Percentiles rank a stretch among this genome's conserved stretches.
phyloP scores from a whole-genome alignment of 1,140 invertebrate genomes.

The Drosophila sturtevanti region DNA sequence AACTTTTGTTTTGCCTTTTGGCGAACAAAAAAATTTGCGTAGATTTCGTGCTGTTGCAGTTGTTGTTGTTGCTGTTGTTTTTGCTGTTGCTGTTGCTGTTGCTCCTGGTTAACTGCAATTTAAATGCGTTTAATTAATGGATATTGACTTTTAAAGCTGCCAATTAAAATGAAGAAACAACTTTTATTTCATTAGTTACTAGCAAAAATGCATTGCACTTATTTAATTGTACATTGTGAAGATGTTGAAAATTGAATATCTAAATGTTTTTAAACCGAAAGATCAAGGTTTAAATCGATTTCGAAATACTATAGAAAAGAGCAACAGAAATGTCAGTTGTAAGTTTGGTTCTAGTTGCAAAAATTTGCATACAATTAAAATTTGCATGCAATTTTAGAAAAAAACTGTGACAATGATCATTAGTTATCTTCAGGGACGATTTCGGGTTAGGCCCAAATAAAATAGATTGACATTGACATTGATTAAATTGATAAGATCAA shows the following conservation, averaged over 20 bases:
- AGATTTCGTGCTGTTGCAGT: too few species aligned
- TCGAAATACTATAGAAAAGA: background rate
- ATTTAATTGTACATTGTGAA: constrained; percentile 1
- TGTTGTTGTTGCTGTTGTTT: constrained; percentile 28
- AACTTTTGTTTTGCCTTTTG: constrained; percentile 57
- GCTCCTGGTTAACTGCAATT: constrained; percentile 34
- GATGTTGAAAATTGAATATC: background rate
- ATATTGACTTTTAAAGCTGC: constrained; percentile 23
- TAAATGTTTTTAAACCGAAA: background rate
- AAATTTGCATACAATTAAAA: constrained; percentile 37
- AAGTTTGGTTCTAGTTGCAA: background rate
- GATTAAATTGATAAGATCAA: too few species aligned
- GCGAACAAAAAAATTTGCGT: constrained; percentile 61
- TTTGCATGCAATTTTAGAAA: constrained; percentile 47
- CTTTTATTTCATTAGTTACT: background rate
- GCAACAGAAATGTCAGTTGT: background rate
- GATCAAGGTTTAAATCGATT: background rate
- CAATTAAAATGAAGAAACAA: constrained; percentile 3
- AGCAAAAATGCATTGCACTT: background rate
- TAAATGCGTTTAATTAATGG: constrained; percentile 50
- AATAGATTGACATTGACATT: too few species aligned
- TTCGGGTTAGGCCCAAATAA: background rate
- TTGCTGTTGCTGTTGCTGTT: constrained; percentile 11
- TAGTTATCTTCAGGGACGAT: background rate
- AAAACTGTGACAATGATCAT: constrained; percentile 9